Evolutionary conservation across 2,113 vertebrate genomes (phyloP).

Genomic region (Piaya cayana): DNA sequence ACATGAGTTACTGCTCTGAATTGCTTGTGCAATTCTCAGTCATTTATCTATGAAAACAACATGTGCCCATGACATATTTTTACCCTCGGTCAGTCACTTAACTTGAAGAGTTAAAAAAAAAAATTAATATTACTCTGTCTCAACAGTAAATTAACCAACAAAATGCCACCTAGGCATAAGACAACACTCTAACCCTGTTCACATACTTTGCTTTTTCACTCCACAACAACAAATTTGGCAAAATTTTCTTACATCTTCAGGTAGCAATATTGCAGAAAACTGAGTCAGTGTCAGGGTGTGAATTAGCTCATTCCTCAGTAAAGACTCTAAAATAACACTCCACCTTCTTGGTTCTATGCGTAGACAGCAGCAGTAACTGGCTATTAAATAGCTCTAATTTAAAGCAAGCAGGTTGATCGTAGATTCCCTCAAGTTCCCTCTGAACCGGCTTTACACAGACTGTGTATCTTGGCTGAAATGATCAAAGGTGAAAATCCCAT

Average conservation of each 20-base stretch:
- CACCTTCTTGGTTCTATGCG: background rate
- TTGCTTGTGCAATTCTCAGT: background rate
- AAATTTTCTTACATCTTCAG: background rate
- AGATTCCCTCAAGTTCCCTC: background rate
- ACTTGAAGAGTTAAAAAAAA: background rate
- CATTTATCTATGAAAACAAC: background rate
- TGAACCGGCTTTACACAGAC: background rate
- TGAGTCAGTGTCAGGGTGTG: background rate
- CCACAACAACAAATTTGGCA: background rate
- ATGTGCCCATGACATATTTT: background rate
- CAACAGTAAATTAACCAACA: background rate
- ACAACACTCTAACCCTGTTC: background rate
- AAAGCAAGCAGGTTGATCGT: background rate
- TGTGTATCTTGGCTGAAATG: background rate
- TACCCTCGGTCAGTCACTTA: background rate
- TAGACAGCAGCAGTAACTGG: background rate
- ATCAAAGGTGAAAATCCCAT: conserved; percentile 12
- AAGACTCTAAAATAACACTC: background rate
- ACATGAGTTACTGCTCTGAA: background rate
- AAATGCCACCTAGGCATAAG: background rate
- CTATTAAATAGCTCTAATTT: background rate
- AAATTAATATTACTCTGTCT: background rate
- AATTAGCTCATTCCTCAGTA: background rate
- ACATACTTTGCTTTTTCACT: background rate
- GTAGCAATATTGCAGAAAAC: background rate